A percentile compares a stretch with the other conserved stretches of the same genome.
Conservation (phyloP, 2,888 invertebrate genomes). For the Megastigmus dorsalis region DNA sequence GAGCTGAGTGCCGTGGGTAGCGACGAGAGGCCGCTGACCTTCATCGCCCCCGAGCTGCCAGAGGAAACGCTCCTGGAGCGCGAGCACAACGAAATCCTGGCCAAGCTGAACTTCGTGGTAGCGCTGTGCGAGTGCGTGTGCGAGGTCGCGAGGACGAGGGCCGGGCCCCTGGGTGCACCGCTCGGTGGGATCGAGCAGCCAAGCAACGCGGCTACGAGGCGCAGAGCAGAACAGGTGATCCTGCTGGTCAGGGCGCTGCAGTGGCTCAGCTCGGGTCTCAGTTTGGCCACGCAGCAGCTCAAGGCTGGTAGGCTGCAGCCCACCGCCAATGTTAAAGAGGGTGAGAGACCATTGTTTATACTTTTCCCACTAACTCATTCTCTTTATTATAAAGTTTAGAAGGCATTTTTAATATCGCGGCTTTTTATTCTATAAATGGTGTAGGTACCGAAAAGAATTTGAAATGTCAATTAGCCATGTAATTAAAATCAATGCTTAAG, state of each 20-base stretch:
- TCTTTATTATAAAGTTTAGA: too few relatives aligned
- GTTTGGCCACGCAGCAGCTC: slow-evolving; percentile 90
- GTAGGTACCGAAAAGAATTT: too few relatives aligned
- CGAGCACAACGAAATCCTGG: slow-evolving; percentile 97
- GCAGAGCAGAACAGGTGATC: slow-evolving; percentile 87
- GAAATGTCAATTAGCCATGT: too few relatives aligned
- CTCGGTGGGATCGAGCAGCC: slow-evolving; percentile 67
- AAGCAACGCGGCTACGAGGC: slow-evolving; percentile 72
- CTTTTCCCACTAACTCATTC: neutral
- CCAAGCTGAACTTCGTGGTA: slow-evolving; percentile 97
- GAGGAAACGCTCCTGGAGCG: slow-evolving; percentile 97
- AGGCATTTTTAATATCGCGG: too few relatives aligned
- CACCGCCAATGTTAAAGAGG: slow-evolving; percentile 92
- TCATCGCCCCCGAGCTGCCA: slow-evolving; percentile 93
- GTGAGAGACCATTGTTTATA: too few relatives aligned
- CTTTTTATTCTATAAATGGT: too few relatives aligned
- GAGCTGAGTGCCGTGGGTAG: slow-evolving; percentile 69
- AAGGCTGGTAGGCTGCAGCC: slow-evolving; percentile 90
- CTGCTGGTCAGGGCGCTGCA: slow-evolving; percentile 93
- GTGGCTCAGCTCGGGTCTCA: slow-evolving; percentile 94
- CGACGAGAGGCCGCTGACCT: slow-evolving; percentile 78
- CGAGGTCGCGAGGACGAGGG: slow-evolving; percentile 88
- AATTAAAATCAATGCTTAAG: too few relatives aligned
- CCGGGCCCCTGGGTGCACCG: slow-evolving; percentile 82
- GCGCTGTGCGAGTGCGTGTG: slow-evolving; percentile 96